phyloP scores from a whole-genome alignment of 2,113 vertebrate species.

The Epinephelus moara region DNA sequence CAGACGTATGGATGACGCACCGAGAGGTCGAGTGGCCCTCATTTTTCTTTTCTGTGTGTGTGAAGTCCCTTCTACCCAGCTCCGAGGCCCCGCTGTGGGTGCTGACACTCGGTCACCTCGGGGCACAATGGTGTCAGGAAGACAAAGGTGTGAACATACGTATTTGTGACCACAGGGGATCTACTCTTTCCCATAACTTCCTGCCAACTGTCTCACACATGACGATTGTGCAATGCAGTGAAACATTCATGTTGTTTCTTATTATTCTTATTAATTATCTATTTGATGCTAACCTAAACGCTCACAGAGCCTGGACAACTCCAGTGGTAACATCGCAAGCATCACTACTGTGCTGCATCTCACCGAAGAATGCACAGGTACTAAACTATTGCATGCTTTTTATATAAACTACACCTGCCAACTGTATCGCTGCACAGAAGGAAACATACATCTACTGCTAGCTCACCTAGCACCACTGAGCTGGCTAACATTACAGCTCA shows the following conservation, averaged over 20 bases:
- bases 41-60: slow-evolving; percentile 50
- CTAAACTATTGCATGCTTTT: neutral
- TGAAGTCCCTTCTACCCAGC: slow-evolving; percentile 40
- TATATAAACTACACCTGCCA: neutral
- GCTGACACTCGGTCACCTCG: slow-evolving; percentile 25
- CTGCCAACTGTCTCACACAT: neutral
- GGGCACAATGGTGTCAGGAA: slow-evolving; percentile 32
- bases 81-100: slow-evolving; percentile 15
- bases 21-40: slow-evolving; percentile 58
- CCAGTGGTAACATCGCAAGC: neutral
- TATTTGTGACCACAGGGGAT: neutral
- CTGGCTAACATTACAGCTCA: no score
- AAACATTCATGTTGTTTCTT: neutral
- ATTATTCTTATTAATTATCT: neutral
- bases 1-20: slow-evolving; percentile 82
- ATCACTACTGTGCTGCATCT: neutral
- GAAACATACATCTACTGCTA: no score
- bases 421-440: no score
- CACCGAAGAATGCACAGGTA: neutral
- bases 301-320: neutral
- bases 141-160: slow-evolving; percentile 58
- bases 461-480: no score
- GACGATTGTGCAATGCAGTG: neutral
- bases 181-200: slow-evolving; percentile 10
- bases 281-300: neutral